phyloP scores from a whole-genome alignment of 2,113 vertebrate genomes.

The Echinops telfairi region DNA sequence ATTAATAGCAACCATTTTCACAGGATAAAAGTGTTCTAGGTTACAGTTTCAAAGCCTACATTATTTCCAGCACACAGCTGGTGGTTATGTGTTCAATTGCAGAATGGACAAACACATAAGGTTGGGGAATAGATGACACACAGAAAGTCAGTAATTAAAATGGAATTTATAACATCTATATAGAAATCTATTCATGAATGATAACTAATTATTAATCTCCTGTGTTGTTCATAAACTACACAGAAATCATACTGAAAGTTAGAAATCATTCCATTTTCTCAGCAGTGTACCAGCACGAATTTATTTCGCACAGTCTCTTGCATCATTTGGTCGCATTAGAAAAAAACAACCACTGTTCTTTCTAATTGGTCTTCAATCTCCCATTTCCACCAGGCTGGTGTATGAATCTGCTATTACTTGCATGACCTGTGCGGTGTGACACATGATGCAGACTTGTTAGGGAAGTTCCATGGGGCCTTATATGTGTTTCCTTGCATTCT shows the following conservation, averaged over 20 bases:
- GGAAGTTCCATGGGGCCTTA: constrained; percentile 50
- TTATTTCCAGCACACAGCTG: background rate
- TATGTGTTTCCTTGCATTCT: constrained; percentile 2
- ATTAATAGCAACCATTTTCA: background rate
- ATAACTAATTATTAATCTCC: constrained; percentile 45
- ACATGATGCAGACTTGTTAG: constrained; percentile 56
- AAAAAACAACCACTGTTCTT: constrained; percentile 76
- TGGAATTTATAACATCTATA: constrained; percentile 9
- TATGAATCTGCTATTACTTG: constrained; percentile 80
- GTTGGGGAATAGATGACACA: background rate
- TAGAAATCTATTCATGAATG: background rate
- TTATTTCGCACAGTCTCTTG: constrained; percentile 82
- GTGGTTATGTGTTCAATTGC: background rate
- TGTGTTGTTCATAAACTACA: constrained; percentile 38
- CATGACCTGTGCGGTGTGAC: constrained; percentile 7
- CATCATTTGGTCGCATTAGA: constrained; percentile 85
- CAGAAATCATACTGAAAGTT: constrained; percentile 72
- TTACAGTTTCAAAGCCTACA: background rate
- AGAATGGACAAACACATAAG: constrained; percentile 11
- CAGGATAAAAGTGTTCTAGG: background rate
- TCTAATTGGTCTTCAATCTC: constrained; percentile 83
- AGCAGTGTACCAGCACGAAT: constrained; percentile 65
- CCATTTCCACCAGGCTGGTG: constrained; percentile 80
- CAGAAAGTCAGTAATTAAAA: constrained; percentile 28
- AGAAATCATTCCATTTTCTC: constrained; percentile 82